Evolutionary conservation across 2,888 invertebrate genomes (phyloP).

Genomic region (Chloroclysta siterata): DNA sequence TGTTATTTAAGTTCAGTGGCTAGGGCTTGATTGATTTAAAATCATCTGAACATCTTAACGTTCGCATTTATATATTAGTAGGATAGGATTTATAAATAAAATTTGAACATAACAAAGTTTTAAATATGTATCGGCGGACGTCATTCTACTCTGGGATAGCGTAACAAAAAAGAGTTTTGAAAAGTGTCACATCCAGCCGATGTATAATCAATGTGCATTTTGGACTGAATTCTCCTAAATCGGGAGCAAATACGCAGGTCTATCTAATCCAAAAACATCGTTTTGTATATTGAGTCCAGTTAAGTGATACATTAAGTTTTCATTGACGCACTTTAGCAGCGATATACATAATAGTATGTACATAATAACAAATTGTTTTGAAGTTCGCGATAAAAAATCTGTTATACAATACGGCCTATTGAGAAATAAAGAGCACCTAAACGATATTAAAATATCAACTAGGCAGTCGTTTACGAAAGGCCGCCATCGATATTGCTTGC

Average conservation of each 20-base stretch:
- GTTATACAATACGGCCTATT: constrained; percentile 72
- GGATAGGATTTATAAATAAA: background rate
- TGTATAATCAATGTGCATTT: constrained; percentile 32
- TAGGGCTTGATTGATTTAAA: too few species aligned
- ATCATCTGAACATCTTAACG: background rate
- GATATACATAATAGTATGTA: constrained; percentile 63
- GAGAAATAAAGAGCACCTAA: constrained; percentile 68
- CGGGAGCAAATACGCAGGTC: constrained; percentile 28
- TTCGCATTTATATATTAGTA: background rate
- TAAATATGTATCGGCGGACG: constrained; percentile 17
- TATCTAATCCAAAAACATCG: constrained; percentile 28
- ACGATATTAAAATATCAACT: constrained; percentile 70
- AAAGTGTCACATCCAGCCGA: constrained; percentile 24
- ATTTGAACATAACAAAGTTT: constrained; percentile 6
- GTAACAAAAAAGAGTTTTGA: constrained; percentile 17
- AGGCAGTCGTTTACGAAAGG: constrained; percentile 39
- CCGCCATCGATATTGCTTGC: constrained; percentile 65
- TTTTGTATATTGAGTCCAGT: constrained; percentile 33
- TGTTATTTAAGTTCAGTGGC: too few species aligned
- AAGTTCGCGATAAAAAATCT: constrained; percentile 68
- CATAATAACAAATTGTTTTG: constrained; percentile 64
- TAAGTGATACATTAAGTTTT: constrained; percentile 40
- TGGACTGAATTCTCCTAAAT: constrained; percentile 23
- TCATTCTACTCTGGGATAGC: constrained; percentile 19
- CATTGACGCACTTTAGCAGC: constrained; percentile 60